Evolutionary conservation across 2,888 invertebrate genomes (phyloP), one percentile per base, ranked within the genome.

Genomic region (Meghimatium bilineatum): DNA sequence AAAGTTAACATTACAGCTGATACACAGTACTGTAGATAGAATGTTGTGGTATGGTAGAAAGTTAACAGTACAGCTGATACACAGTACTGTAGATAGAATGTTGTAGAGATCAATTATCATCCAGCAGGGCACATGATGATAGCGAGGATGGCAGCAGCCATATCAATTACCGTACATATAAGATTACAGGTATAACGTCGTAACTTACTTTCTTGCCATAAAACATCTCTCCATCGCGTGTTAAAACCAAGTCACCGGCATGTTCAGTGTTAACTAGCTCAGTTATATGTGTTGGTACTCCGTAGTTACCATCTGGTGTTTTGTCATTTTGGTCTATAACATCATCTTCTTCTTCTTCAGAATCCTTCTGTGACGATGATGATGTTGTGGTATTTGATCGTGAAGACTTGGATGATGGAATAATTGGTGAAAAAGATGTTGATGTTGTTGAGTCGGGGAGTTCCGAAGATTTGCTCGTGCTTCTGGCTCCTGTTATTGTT

Each of bases 271-370:
- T 44, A 12, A 8, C 49, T 12, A 26, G 0, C 26, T 3, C n/a
- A 29, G n/a, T 2, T 8, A 49, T 29, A 29, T 56, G 29, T 6
- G 75, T 20, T 12, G 29, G 49, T 1, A 44, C 44, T 44, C 44
- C 44, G 12, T 12, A 5, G 44, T 44, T 44, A 44, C 6, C 44
- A 8, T 12, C 44, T 44, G 44, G 12, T 44, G 44, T 44, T 5
- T 44, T 44, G 44, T 44, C 44, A 44, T 44, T 44, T 26, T 63
- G 63, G 66, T 78, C 78, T 44, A 67, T 29, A 44, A 44, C 20
- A n/a, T 78, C 66, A 1, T 23, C 32, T 8, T 66, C 78, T 29
- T 78, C 66, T 17, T 78, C 78, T 26, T 78, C 78, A 12, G 78
- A 78, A 29, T 44, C 66, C 14, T 44, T 29, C 1, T 44, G 38